A percentile compares a stretch with the other conserved stretches of the same genome.
phyloP scores from a whole-genome alignment of 2,888 invertebrate species.

The Sphaerophoria rueppellii region DNA sequence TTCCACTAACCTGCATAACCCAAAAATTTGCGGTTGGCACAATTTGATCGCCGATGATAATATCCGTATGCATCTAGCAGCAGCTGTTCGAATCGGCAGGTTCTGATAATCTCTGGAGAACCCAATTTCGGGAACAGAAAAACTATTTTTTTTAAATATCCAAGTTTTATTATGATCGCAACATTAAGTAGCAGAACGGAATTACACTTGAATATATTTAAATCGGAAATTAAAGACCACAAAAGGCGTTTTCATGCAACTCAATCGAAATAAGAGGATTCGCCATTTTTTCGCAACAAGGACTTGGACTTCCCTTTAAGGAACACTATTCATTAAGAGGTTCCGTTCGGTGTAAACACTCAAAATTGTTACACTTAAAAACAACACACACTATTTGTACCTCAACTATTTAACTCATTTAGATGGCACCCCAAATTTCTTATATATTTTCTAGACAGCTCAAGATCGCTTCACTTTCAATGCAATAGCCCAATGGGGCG shows the following conservation, averaged over 20 bases:
- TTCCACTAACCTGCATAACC: conserved; percentile 82
- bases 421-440: background rate
- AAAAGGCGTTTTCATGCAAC: conserved; percentile 29
- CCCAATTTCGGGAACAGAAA: background rate
- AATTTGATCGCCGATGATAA: conserved; percentile 82
- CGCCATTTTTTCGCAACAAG: conserved; percentile 68
- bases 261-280: conserved; percentile 38
- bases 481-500: conserved; percentile 26
- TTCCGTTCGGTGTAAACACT: conserved; percentile 46
- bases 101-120: conserved; percentile 17
- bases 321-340: background rate
- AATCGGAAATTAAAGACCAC: background rate
- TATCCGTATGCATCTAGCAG: conserved; percentile 83
- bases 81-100: conserved; percentile 45
- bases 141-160: background rate
- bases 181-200: background rate
- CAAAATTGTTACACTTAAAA: conserved; percentile 3
- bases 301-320: conserved; percentile 11
- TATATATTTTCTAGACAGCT: conserved; percentile 31
- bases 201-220: background rate
- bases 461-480: conserved; percentile 14
- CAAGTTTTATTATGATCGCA: conserved; percentile 19
- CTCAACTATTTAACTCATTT: conserved; percentile 25
- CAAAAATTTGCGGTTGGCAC: conserved; percentile 82
- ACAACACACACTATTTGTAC: background rate